A percentile compares a stretch with the other conserved stretches of the same genome.
These are phyloP conservation scores for Lepidurus apus DNA, from an alignment of 1,140 invertebrate genomes.

Conservation along the genomic window DNA sequence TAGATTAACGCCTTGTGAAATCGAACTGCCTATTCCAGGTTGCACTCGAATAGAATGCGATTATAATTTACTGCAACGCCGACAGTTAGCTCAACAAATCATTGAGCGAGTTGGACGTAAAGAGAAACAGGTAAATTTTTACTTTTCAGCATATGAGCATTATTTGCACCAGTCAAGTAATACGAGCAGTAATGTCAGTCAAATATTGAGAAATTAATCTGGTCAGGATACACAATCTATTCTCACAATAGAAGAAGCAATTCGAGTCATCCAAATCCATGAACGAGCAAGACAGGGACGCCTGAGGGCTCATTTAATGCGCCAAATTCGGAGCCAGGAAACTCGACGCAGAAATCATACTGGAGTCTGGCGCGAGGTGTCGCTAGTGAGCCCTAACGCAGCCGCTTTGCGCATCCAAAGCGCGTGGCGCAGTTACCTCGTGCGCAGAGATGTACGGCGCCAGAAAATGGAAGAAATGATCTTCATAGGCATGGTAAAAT, in stretches of 20 bases:
- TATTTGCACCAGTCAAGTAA: constrained; percentile 12
- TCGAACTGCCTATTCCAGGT: constrained; percentile 19
- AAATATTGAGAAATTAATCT: constrained; percentile 28
- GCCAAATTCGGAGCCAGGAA: constrained; percentile 60
- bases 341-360: constrained; percentile 31
- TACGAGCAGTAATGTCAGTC: constrained; percentile 35
- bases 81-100: constrained; percentile 26
- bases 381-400: constrained; percentile 51
- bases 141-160: not conserved
- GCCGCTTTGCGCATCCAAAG: constrained; percentile 74
- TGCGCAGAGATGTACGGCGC: constrained; percentile 59
- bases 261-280: constrained; percentile 78
- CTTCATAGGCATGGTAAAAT: constrained; percentile 62
- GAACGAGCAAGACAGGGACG: constrained; percentile 84
- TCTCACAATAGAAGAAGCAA: constrained; percentile 74
- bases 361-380: constrained; percentile 38
- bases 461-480: constrained; percentile 75
- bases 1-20: constrained; percentile 48
- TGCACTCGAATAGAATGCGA: constrained; percentile 24
- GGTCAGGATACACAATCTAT: not conserved
- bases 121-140: not conserved
- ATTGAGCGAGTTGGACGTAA: constrained; percentile 33
- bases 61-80: not conserved
- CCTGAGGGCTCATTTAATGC: constrained; percentile 76
- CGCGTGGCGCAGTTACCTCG: constrained; percentile 72